Base-by-base conservation (phyloP, 1,140 invertebrate genomes). In the Aphelenchoides fujianensis region DNA sequence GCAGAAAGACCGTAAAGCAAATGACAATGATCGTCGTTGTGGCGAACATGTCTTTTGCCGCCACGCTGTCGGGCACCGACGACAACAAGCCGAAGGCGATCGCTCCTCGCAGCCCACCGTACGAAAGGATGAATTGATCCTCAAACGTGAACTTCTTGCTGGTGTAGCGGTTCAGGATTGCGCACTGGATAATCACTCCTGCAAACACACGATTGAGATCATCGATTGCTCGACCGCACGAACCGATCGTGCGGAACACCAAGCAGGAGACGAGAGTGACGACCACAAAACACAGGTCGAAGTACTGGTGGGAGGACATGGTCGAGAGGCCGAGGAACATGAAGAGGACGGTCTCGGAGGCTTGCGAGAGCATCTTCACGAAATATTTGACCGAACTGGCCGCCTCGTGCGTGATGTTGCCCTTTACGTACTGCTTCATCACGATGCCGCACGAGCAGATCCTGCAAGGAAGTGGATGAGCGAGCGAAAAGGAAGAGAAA, bases 361-460 rank as follows among this genome's bases (percentile, higher is more conserved):
- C n/a, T 48, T 72, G 70, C 3, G 73, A 55, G 7, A 97, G 86
- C 94, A 98, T 97, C 87, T 98, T 98, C 90, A 97, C 93, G 54
- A 94, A 92, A 84, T 97, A 97, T 85, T 97, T 97, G 57, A 97
- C 91, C 2, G 95, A 97, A 1, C 93, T 96, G 79, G 95, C 93
- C 0, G 95, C 97, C 85, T 97, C 97, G 86, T 93, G 91, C 9
- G 94, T 95, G 79, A 98, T 94, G 86, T 98, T 98, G n/a, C 91
- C 91, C 86, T 97, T 94, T 16, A 97, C 94, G 85, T 98, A 98
- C 85, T 98, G 97, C 85, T 97, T 97, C 92, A 97, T 97, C 0
- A 94, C 93, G 71, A 98, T 94, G 53, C 95, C 95, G 86, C 95
- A 98, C 82, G 95, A 95, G 27, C 66, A 35, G 73, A 97, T 94